Evolutionary conservation across 2,113 vertebrate genomes (phyloP), one percentile per base, ranked within the genome.

Genomic region (Saimiri boliviensis): DNA sequence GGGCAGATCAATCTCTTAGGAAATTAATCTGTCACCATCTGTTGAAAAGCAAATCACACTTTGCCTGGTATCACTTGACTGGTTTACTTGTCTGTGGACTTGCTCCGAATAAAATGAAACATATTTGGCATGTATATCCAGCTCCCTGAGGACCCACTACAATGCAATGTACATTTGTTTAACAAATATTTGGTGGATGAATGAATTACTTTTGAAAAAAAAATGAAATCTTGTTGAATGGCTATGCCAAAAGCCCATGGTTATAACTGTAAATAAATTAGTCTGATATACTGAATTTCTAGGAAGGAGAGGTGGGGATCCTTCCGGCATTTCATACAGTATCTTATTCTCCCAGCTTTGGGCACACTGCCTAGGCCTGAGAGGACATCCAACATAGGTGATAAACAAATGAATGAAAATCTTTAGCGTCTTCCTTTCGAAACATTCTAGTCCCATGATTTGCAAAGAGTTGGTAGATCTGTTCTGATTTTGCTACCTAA

Each of bases 1-100:
- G 49, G 52, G 37, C 35, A 49, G 56, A 37, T 42, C 63, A 42
- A 0, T 77, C 71, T 70, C 60, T 77, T 77, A 68, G 40, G 42
- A 91, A 76, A 82, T 42, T 52, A 71, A 49, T 35, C 32, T n/a
- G 37, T 60, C 54, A 52, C 42, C 58, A 19, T 76, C 35, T 91
- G 89, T 60, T 79, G 30, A 52, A 86, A 94, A 93, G 35, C 45
- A 91, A 68, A 2, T 68, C 60, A 79, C 45, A 71, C 32, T 73
- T n/a, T 32, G 7, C 7, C 89, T 79, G 30, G 37, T 47, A 73
- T 20, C 70, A n/a, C 52, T 47, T 42, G 71, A 85, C 54, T 80
- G 58, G 45, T 47, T 63, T 70, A 42, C 20, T 32, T 4, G 8
- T 35, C 71, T 40, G n/a, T 60, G 21, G 17, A 68, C 11, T 54